Base-by-base conservation (phyloP, 2,888 invertebrate genomes). In the Platycnemis pennipes region DNA sequence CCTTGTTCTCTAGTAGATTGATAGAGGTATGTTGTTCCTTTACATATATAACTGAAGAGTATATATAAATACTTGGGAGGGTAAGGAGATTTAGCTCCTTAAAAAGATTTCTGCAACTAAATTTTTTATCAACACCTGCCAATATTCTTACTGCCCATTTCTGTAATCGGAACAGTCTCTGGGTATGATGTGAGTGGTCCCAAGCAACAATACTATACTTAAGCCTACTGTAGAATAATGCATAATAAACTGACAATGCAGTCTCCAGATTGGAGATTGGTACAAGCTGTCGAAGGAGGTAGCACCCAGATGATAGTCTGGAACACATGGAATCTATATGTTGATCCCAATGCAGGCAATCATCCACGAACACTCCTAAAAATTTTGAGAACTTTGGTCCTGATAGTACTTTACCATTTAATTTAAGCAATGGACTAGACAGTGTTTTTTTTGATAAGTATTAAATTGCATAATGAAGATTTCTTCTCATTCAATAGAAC, bases 161-260 rank as follows among this genome's bases (percentile, higher is more conserved):
- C 56, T 56, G 56, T 56, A 56, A 56, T 56, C 56, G 56, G 22
- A 56, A 56, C 56, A 56, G 22, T 56, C 56, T 56, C 56, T 22
- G 56, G 56, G 56, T 56, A 22, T 56, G 56, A 19, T 56, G 85
- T 5, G 85, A 85, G n/a, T 85, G 85, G 13, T 31, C 85, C 85
- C 85, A 85, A 19, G 37, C 85, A 85, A 22, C 85, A 85, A 85
- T 85, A 37, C 85, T 42, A n/a, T n/a, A n/a, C n/a, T n/a, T n/a
- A n/a, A n/a, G n/a, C n/a, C n/a, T n/a, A n/a, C n/a, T n/a, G n/a
- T 85, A 85, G 85, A 85, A 31, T 13, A 31, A 85, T 8, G 85
- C 85, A 85, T 85, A 85, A 42, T 85, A 85, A 37, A 85, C 37
- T 85, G 85, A 85, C 22, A 85, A 85, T 3, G 85, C 85, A 19